Base-by-base conservation (phyloP, 1,140 invertebrate species). In the Zaprionus kolodkinae region DNA sequence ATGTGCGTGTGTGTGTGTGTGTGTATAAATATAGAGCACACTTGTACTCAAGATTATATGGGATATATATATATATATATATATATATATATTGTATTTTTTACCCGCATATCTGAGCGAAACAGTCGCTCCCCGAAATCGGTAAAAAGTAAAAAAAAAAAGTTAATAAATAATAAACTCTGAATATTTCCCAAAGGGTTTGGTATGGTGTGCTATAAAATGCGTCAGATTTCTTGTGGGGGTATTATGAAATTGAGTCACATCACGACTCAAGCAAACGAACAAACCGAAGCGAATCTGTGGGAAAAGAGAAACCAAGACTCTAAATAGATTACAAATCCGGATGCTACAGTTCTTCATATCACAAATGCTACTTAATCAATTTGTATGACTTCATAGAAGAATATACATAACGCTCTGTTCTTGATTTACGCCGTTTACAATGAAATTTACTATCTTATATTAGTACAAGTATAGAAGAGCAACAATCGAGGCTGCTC, bases 31-130 rank as follows among this genome's bases (percentile, higher is more conserved):
- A 50, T 50, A 50, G 45, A 45, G 45, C 21, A 21, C 3, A 50
- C 17, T 21, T 50, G 45, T 50, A 50, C 10, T 25, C 10, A 5
- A 33, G 13, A 45, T 48, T 71, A 48, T 71, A 12, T 6, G n/a
- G 7, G 17, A 27, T 36, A 38, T 36, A 21, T 21, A 21, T 2
- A 21, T 2, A 2, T n/a, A n/a, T n/a, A n/a, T n/a, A n/a, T n/a
- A 21, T 21, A 21, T 1, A 21, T 21, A 21, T 30, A 12, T 13
- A 43, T 15, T 25, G 9, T 13, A 27, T 21, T 17, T 15, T 15
- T 30, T 50, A 33, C 71, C 71, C 71, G 65, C 71, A 73, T 73
- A 9, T 25, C n/a, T 15, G 11, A n/a, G 17, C 38, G 40, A 25
- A 11, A 21, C 11, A 33, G 6, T 55, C 30, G 27, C 15, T 40